Percentiles rank a stretch among this genome's conserved stretches.
phyloP scores from a whole-genome alignment of 2,113 vertebrate species.

The Antechinus stuartii region DNA sequence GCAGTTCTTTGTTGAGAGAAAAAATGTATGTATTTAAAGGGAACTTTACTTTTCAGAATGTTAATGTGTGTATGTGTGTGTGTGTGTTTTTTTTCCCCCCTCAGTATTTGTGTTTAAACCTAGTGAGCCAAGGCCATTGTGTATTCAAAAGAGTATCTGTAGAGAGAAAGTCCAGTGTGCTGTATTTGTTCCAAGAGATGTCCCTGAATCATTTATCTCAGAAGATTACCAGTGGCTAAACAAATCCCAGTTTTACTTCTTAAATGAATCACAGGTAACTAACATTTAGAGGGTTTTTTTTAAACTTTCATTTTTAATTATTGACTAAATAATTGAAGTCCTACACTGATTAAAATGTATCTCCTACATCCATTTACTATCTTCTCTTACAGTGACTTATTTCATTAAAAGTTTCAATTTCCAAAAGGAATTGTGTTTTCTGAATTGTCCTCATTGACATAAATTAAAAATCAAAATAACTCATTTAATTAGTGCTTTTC shows the following conservation, averaged over 20 bases:
- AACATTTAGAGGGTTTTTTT: neutral
- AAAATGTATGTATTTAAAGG: neutral
- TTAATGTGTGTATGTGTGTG: conserved; percentile 30
- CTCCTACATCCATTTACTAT: neutral
- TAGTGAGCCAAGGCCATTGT: conserved; percentile 90
- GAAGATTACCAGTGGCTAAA: conserved; percentile 93
- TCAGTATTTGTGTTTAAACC: conserved; percentile 97
- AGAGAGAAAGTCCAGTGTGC: conserved; percentile 88
- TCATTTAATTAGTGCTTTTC: neutral
- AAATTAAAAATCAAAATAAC: neutral
- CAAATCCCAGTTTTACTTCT: conserved; percentile 92
- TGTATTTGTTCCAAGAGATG: conserved; percentile 91
- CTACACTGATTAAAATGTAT: neutral
- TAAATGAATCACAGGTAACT: conserved; percentile 90
- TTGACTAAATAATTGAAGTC: neutral
- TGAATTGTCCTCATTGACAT: neutral
- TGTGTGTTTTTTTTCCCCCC: conserved; percentile 69
- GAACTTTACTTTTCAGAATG: conserved; percentile 29
- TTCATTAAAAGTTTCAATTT: conserved; percentile 13
- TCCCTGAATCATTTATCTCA: conserved; percentile 85
- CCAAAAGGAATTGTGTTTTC: neutral
- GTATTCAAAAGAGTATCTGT: conserved; percentile 91
- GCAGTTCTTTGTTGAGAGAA: neutral
- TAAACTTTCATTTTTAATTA: neutral
- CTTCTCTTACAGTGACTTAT: neutral